Evolutionary conservation across 2,888 invertebrate genomes (phyloP).

Genomic region (Eristalis intricaria): DNA sequence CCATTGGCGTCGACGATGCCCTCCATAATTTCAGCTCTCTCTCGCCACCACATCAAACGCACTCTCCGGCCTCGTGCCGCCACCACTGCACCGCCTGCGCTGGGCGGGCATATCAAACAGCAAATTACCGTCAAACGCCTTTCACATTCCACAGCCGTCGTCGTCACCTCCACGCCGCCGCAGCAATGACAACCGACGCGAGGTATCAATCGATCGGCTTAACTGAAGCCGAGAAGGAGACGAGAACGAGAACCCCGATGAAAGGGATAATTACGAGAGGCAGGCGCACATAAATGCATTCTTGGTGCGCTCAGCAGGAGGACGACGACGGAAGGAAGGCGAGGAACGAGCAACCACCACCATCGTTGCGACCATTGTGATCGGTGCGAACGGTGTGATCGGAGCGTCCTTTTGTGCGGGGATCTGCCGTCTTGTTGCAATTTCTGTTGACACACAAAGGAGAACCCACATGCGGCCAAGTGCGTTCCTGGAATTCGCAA

Average conservation of each 20-base stretch:
- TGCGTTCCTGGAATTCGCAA: conserved; percentile 52
- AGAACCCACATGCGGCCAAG: conserved; percentile 37
- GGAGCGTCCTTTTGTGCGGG: not conserved
- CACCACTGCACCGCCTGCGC: not conserved
- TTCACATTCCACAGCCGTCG: conserved; percentile 47
- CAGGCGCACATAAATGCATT: conserved; percentile 25
- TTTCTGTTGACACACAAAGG: conserved; percentile 18
- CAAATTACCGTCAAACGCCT: conserved; percentile 53
- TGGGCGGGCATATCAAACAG: conserved; percentile 23
- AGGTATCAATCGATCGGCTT: conserved; percentile 54
- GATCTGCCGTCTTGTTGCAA: conserved; percentile 20
- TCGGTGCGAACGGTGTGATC: not conserved
- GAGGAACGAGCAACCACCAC: not conserved
- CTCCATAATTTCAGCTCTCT: not conserved
- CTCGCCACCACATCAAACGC: not conserved
- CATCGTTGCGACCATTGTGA: conserved; percentile 31
- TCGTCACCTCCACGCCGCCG: conserved; percentile 18
- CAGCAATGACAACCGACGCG: conserved; percentile 29
- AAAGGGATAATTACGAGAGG: conserved; percentile 56
- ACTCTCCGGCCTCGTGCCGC: not conserved
- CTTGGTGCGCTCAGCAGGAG: conserved; percentile 24
- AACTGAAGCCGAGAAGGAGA: not conserved
- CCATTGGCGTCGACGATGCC: not conserved
- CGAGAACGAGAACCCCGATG: conserved; percentile 23
- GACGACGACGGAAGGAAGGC: not conserved